These are phyloP conservation scores for Lacerta agilis DNA, from an alignment of 2,797 vertebrate genomes.

Conservation along the genomic window DNA sequence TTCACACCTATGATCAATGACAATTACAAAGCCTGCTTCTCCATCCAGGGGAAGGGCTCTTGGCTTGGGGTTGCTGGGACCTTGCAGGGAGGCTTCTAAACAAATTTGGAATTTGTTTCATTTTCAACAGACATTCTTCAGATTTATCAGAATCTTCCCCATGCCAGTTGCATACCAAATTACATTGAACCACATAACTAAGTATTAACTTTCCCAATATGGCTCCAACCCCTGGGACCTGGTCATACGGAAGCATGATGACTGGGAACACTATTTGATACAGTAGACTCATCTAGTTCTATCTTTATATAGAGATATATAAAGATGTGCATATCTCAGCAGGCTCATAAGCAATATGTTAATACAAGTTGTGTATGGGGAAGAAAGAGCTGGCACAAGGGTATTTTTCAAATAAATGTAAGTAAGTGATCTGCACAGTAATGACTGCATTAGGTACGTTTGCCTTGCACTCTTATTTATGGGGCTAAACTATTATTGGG, in stretches of 20 bases:
- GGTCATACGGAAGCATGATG: not conserved
- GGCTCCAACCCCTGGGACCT: not conserved
- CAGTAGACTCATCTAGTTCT: not conserved
- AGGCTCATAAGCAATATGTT: conserved; percentile 39
- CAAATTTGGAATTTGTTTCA: not conserved
- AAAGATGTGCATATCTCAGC: conserved; percentile 25
- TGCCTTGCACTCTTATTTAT: conserved; percentile 53
- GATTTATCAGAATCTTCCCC: not conserved
- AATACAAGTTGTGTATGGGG: conserved; percentile 47
- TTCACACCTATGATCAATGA: not conserved
- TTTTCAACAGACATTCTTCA: not conserved
- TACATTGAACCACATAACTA: not conserved
- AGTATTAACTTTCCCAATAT: not conserved
- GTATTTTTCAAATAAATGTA: conserved; percentile 64
- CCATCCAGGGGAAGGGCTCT: not conserved
- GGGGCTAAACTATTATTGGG: conserved; percentile 40
- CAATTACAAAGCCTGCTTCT: not conserved
- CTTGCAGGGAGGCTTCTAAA: not conserved
- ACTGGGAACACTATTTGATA: not conserved
- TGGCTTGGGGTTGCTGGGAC: too few species aligned
- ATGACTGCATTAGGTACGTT: conserved; percentile 65
- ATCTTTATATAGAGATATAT: conserved; percentile 1
- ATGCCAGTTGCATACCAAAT: not conserved
- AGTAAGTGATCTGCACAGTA: conserved; percentile 57
- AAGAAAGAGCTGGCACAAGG: conserved; percentile 63